These are phyloP conservation scores for Cherax quadricarinatus DNA, from an alignment of 1,140 invertebrate genomes.

Conservation along the genomic window DNA sequence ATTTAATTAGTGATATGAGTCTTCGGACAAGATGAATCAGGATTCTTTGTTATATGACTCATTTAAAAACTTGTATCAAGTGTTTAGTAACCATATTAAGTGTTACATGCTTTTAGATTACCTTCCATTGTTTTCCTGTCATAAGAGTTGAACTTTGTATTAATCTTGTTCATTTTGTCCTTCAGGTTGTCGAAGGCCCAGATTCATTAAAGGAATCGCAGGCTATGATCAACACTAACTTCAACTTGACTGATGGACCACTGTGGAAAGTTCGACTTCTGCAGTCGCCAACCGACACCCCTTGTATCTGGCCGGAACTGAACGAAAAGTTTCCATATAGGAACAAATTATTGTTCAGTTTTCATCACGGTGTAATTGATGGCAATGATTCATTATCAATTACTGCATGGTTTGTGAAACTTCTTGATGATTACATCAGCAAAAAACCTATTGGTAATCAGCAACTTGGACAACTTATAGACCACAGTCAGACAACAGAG, in stretches of 20 bases:
- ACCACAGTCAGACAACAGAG: neutral
- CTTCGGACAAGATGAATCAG: too few species aligned
- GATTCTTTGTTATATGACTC: too few species aligned
- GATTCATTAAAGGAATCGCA: neutral
- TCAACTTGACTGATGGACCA: neutral
- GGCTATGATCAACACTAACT: neutral
- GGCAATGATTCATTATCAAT: neutral
- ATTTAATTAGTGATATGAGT: too few species aligned
- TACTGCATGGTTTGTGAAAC: neutral
- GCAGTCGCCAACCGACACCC: neutral
- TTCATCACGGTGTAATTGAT: neutral
- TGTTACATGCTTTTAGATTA: too few species aligned
- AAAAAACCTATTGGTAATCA: neutral
- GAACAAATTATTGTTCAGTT: neutral
- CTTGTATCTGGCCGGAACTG: neutral
- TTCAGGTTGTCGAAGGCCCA: neutral
- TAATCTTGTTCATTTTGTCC: too few species aligned
- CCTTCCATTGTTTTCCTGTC: too few species aligned
- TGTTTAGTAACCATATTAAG: too few species aligned
- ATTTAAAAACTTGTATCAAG: too few species aligned
- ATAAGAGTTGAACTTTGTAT: too few species aligned
- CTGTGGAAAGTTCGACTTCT: neutral
- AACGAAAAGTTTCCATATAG: constrained; percentile 8
- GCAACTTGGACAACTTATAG: neutral
- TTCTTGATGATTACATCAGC: neutral